phyloP scores from a whole-genome alignment of 2,888 invertebrate species.

The Macrophya alboannulata region DNA sequence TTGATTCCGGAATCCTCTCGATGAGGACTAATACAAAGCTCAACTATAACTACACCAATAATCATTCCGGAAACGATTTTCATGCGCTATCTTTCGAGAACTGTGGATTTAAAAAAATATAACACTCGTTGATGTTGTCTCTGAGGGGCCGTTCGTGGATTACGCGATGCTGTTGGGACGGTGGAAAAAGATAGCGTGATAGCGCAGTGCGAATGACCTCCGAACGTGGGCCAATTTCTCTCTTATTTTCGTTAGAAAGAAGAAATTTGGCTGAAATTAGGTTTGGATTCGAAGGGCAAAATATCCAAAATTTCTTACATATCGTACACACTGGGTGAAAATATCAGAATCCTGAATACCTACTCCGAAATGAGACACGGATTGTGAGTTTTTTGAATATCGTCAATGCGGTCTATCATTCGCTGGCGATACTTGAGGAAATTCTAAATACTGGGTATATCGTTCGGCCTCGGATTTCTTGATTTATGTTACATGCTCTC shows the following conservation, averaged over 20 bases:
- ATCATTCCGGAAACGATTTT: neutral
- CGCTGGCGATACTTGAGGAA: neutral
- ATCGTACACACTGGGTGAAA: neutral
- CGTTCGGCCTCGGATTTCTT: neutral
- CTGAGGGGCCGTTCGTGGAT: neutral
- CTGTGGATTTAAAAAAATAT: neutral
- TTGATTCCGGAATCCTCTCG: neutral
- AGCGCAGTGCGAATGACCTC: neutral
- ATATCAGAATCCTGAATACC: neutral
- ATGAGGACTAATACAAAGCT: neutral
- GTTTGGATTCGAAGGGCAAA: neutral
- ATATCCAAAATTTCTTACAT: neutral
- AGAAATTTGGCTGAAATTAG: neutral
- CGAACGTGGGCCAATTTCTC: neutral
- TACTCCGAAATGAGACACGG: neutral
- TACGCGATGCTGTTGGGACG: neutral
- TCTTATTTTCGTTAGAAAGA: neutral
- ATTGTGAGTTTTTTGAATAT: neutral
- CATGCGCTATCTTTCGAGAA: neutral
- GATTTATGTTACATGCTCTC: neutral
- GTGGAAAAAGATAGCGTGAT: neutral
- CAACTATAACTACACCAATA: neutral
- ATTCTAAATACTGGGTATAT: neutral
- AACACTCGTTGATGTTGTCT: neutral
- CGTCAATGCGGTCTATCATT: neutral